Percentiles rank a stretch among this genome's conserved stretches.
Evolutionary conservation across 2,113 vertebrate species (phyloP).

Genomic region (Ariopsis seemanni): DNA sequence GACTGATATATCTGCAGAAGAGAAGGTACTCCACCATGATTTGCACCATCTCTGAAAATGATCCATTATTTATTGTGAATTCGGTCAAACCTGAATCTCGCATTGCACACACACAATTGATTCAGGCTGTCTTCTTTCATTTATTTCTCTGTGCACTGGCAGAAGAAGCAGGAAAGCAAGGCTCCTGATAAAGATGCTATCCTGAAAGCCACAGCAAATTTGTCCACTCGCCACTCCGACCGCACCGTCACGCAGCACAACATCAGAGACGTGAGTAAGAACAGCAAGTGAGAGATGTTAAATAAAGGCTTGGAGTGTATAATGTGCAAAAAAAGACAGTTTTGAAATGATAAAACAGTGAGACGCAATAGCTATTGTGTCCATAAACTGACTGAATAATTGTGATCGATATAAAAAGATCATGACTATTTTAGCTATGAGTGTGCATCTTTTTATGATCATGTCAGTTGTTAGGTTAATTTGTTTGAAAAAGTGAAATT

Average conservation of each 20-base stretch:
- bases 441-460: not conserved
- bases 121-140: not conserved
- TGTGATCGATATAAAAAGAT: not conserved
- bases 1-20: slow-evolving; percentile 86
- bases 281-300: not conserved
- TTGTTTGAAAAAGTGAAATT: not conserved
- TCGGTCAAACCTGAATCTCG: not conserved
- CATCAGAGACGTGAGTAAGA: slow-evolving; percentile 86
- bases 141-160: slow-evolving; percentile 10
- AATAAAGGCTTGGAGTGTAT: not conserved
- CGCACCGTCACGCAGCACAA: slow-evolving; percentile 86
- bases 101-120: no score
- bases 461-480: no score
- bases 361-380: not conserved
- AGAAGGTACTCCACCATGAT: slow-evolving; percentile 76
- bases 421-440: not conserved
- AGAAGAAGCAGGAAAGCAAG: slow-evolving; percentile 96
- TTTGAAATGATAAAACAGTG: not conserved
- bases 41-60: not conserved
- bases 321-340: not conserved
- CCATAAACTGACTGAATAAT: not conserved
- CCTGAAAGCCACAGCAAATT: slow-evolving; percentile 83
- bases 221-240: slow-evolving; percentile 81
- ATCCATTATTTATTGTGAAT: not conserved
- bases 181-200: slow-evolving; percentile 96